Base-by-base conservation (phyloP, 2,797 vertebrate species). In the Pseudochirops cupreus region DNA sequence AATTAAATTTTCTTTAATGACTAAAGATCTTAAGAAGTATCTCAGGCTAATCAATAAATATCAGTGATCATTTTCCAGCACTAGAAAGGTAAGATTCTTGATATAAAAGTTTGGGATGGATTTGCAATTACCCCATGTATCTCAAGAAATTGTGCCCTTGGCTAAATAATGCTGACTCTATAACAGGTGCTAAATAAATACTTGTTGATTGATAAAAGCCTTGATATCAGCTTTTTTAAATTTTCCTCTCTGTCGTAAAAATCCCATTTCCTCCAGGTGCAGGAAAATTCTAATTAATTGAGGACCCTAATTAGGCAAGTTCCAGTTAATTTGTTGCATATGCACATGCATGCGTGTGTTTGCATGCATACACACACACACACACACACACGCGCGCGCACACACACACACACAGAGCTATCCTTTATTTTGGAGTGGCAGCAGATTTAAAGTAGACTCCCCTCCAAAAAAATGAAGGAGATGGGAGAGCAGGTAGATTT, bases 221-320 rank as follows among this genome's bases (percentile, higher is more conserved):
- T 1, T 52, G 52, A 31, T 31, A 55, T 52, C 50, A 90, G 6
- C 7, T 67, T 93, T 33, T 82, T 31, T 74, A 0, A 0, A 67
- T 82, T 82, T 91, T 53, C 94, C 31, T 5, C 55, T 4, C 94
- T 94, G 50, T 96, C 46, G 82, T 92, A 50, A 95, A 97, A 94
- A 82, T 46, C 7, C 39, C 39, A 82, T 82, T 82, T 82, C 74
- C 21, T 95, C 92, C 82, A 92, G 14, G n/a, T 87, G 55, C 54
- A 93, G 59, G n/a, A 93, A 95, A 94, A 87, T 93, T 74, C 26
- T 57, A 95, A 93, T 89, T 93, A 94, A 92, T 18, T 67, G 46
- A 29, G 0, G 9, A 39, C 91, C 95, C 94, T 94, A 29, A 93
- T 94, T 94, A 91, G n/a, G 33, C 13, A 90, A 58, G 21, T 67